Base-by-base conservation (phyloP, 2,888 invertebrate species). In the Aphodius granarius region DNA sequence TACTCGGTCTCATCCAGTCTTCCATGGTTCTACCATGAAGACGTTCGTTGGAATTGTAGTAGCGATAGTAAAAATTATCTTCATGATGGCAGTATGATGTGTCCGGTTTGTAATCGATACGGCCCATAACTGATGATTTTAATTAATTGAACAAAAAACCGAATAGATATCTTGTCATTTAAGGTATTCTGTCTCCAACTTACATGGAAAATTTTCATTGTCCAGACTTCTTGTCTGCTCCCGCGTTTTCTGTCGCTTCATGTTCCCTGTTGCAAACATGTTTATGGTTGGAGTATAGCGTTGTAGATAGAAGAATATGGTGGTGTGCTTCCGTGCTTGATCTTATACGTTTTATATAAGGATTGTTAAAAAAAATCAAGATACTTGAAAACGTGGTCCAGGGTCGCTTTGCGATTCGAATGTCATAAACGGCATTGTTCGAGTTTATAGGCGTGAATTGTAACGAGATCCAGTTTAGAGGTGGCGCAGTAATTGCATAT, bases 1-100 rank as follows among this genome's bases (percentile, higher is more conserved):
- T 87, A 71, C 91, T 90, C 80, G 88, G 91, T 68, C 91, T 88
- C 16, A 92, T 86, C 92, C 92, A 92, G 15, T 92, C 92, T 78
- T 92, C 91, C 91, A 92, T 91, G 0, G 89, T 83, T 6, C 88
- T 87, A 0, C 91, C 91, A 81, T 90, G 88, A 0, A 92, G 84
- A 15, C 91, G 86, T 87, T 92, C 90, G 2, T 83, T 79, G 3
- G 88, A 84, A 84, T 89, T 91, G 85, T 91, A 92, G 83, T 91
- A 89, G 15, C 90, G 91, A 84, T 89, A 92, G 64, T 73, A 78
- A 18, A 79, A 73, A 72, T 76, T 75, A 68, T 81, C 79, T 63
- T 81, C 80, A 22, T 75, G 75, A 21, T 74, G 66, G 63, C 64
- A 76, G 68, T 75, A 76, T 13, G 78, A 73, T n/a, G 77, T 71